A percentile compares a stretch with the other conserved stretches of the same genome.
These are phyloP conservation scores for Ceyx cyanopectus DNA, from an alignment of 2,113 vertebrate species.

Conservation along the genomic window DNA sequence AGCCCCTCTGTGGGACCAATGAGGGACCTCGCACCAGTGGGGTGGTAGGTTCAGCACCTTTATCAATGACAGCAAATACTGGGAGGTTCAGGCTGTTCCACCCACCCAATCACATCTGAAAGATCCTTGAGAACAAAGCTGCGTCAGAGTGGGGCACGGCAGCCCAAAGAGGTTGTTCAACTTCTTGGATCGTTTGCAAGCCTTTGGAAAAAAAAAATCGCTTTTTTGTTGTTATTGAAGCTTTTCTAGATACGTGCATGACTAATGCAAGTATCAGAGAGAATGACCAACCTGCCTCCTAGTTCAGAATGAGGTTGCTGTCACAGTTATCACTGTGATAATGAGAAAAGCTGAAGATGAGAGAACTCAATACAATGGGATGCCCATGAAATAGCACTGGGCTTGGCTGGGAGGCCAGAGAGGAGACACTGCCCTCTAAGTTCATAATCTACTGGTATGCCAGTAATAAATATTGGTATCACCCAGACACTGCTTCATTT, in stretches of 20 bases:
- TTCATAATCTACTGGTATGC: background rate
- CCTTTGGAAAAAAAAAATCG: background rate
- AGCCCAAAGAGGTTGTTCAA: background rate
- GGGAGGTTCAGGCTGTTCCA: slow-evolving; percentile 4
- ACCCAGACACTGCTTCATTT: background rate
- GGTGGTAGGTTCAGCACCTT: background rate
- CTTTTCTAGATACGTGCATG: background rate
- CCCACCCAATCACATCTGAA: background rate
- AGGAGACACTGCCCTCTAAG: background rate
- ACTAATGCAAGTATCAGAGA: background rate
- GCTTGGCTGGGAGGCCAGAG: background rate
- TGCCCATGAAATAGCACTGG: background rate
- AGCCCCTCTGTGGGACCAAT: background rate
- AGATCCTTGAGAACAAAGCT: slow-evolving; percentile 49
- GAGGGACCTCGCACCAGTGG: background rate
- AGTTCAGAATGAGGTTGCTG: background rate
- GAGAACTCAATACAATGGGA: background rate
- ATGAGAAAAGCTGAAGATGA: background rate
- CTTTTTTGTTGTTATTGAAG: no score
- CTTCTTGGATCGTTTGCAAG: background rate
- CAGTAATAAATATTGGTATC: background rate
- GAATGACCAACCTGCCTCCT: background rate
- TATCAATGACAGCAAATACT: slow-evolving; percentile 53
- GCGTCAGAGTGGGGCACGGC: background rate
- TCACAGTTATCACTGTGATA: background rate